These are phyloP conservation scores for Eristalinus aeneus DNA, from an alignment of 2,888 invertebrate genomes.

Conservation along the genomic window DNA sequence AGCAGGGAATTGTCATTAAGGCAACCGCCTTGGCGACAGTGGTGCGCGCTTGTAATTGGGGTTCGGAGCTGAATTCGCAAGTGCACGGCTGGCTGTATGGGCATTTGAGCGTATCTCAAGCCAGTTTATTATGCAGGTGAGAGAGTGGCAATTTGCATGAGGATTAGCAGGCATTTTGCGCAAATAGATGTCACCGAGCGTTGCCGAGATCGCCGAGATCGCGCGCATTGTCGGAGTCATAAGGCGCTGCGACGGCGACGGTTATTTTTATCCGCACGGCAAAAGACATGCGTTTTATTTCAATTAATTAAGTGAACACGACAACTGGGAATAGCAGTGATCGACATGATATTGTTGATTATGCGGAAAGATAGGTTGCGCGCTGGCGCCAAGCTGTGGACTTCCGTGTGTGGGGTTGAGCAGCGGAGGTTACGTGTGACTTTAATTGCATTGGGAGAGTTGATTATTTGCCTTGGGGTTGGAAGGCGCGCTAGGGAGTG, in stretches of 20 bases:
- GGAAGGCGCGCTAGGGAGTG: neutral
- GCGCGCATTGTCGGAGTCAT: slow-evolving; percentile 31
- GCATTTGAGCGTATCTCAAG: slow-evolving; percentile 15
- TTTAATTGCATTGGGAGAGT: neutral
- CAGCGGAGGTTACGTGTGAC: neutral
- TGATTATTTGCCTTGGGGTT: neutral
- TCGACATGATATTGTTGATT: slow-evolving; percentile 32
- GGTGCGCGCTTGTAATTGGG: slow-evolving; percentile 54
- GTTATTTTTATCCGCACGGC: slow-evolving; percentile 59
- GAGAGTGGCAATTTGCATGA: slow-evolving; percentile 55
- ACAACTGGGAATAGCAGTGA: slow-evolving; percentile 40
- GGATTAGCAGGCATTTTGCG: slow-evolving; percentile 51
- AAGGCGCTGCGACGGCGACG: slow-evolving; percentile 32
- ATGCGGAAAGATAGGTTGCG: slow-evolving; percentile 21
- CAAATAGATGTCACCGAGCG: slow-evolving; percentile 40
- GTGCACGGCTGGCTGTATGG: slow-evolving; percentile 20
- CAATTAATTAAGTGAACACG: slow-evolving; percentile 58
- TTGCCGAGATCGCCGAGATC: neutral
- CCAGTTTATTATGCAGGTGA: slow-evolving; percentile 63
- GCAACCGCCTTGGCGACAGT: slow-evolving; percentile 50
- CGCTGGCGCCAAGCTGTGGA: slow-evolving; percentile 44
- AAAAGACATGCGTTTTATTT: slow-evolving; percentile 58
- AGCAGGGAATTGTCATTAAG: slow-evolving; percentile 53
- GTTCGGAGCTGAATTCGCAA: slow-evolving; percentile 63
- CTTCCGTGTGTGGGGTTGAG: slow-evolving; percentile 47